Percentiles rank a stretch among this genome's conserved stretches.
Evolutionary conservation across 2,797 vertebrate species (phyloP).

Genomic region (Chelon labrosus): DNA sequence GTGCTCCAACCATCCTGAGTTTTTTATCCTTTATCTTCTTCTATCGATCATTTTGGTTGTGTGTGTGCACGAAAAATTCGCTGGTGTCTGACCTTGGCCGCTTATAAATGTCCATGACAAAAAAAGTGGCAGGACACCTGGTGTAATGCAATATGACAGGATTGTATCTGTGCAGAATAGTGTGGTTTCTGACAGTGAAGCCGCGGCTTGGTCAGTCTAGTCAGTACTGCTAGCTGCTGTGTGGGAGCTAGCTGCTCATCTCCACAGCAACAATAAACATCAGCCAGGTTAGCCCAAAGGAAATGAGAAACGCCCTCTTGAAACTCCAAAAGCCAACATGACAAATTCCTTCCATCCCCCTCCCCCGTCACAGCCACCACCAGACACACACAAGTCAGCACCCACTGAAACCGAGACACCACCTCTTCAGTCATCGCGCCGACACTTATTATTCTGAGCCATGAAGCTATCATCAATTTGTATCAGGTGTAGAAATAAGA

Average conservation of each 20-base stretch:
- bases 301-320: constrained; percentile 78
- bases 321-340: constrained; percentile 70
- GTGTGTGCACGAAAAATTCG: not conserved
- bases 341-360: constrained; percentile 74
- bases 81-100: not conserved
- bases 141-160: not conserved
- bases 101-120: not conserved
- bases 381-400: constrained; percentile 28
- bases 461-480: constrained; percentile 4
- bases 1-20: not conserved
- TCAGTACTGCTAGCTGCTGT: constrained; percentile 28
- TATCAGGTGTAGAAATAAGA: not conserved
- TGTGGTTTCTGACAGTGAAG: not conserved
- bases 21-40: not conserved
- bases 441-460: constrained; percentile 11
- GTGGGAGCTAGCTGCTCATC: constrained; percentile 70
- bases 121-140: constrained; percentile 12
- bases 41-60: not conserved
- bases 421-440: constrained; percentile 4
- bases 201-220: not conserved
- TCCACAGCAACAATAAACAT: constrained; percentile 76
- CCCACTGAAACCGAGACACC: constrained; percentile 26
- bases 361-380: constrained; percentile 37
- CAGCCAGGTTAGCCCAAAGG: constrained; percentile 66
- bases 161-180: not conserved